Evolutionary conservation across 2,113 vertebrate species (phyloP), one percentile per base, ranked within the genome.

Genomic region (Oryzias celebensis): DNA sequence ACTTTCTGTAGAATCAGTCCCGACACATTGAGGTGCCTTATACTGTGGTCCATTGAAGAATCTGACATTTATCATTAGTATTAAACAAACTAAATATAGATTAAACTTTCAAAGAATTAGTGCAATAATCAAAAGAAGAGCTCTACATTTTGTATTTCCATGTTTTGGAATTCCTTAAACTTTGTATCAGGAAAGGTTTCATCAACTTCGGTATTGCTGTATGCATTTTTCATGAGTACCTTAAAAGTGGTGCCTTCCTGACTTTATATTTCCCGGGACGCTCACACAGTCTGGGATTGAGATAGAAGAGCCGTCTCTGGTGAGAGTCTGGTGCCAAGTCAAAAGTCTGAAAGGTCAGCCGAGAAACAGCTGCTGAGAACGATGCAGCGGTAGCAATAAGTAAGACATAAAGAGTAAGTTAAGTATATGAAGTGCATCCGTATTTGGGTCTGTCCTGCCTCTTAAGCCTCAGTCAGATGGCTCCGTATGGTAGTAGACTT

Each of bases 171-270:
- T 36, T 36, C 8, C 7, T 36, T 7, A 36, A 10, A 36, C 36
- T 36, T 36, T 36, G 12, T 12, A 12, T 36, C 36, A 36, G 36
- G 8, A 36, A 10, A 2, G 36, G 36, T 12, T 36, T 36, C 10
- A 36, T 36, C 8, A 45, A 45, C 44, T 45, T 45, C 7, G 7
- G 44, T 45, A 17, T 48, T 48, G 5, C 46, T 18, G 16, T 48
- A 8, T 17, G n/a, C 17, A n/a, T 48, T 2, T 48, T 48, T n/a
- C 16, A 45, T 45, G 14, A 45, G 44, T 10, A 45, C n/a, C 46
- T 7, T 48, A 51, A 15, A 23, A 61, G 67, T 75, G 75, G 67
- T 70, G 73, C 72, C 83, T 81, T 62, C 51, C 71, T 73, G 70
- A 62, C 53, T 65, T 36, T 23, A 14, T 7, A 14, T 47, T 8